Evolutionary conservation across 2,888 invertebrate species (phyloP).

Genomic region (Eilema caniola): DNA sequence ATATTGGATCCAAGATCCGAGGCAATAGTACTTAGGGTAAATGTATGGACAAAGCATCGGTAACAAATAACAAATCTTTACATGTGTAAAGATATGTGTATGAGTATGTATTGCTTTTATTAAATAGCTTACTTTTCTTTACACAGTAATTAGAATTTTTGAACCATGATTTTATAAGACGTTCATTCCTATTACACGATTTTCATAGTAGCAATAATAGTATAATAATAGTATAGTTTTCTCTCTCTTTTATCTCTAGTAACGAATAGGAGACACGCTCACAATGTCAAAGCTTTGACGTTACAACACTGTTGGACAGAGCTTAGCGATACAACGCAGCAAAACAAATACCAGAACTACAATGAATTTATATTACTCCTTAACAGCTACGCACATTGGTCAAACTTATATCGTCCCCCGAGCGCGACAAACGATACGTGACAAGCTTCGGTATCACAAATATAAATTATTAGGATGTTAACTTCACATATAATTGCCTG

Average conservation of each 20-base stretch:
- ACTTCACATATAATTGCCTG: conserved; percentile 56
- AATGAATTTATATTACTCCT: conserved; percentile 37
- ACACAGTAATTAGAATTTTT: conserved; percentile 30
- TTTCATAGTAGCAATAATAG: conserved; percentile 26
- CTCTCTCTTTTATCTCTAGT: background rate
- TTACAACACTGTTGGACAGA: conserved; percentile 14
- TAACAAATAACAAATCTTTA: conserved; percentile 34
- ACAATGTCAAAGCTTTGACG: background rate
- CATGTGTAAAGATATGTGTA: conserved; percentile 43
- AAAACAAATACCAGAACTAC: conserved; percentile 29
- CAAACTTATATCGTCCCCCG: conserved; percentile 32
- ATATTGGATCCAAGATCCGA: conserved; percentile 51
- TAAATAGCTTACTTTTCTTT: conserved; percentile 37
- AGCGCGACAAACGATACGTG: conserved; percentile 27
- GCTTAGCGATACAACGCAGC: conserved; percentile 23
- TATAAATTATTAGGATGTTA: conserved; percentile 61
- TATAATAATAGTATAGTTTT: conserved; percentile 11
- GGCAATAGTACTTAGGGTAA: conserved; percentile 46
- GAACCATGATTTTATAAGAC: conserved; percentile 37
- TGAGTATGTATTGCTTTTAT: conserved; percentile 30
- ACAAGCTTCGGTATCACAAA: conserved; percentile 24
- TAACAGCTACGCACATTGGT: conserved; percentile 47
- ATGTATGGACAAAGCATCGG: conserved; percentile 45
- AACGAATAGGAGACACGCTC: conserved; percentile 14
- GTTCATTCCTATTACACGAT: conserved; percentile 24